Evolutionary conservation across 1,140 invertebrate genomes (phyloP).

Genomic region (Agrypnia vestita): DNA sequence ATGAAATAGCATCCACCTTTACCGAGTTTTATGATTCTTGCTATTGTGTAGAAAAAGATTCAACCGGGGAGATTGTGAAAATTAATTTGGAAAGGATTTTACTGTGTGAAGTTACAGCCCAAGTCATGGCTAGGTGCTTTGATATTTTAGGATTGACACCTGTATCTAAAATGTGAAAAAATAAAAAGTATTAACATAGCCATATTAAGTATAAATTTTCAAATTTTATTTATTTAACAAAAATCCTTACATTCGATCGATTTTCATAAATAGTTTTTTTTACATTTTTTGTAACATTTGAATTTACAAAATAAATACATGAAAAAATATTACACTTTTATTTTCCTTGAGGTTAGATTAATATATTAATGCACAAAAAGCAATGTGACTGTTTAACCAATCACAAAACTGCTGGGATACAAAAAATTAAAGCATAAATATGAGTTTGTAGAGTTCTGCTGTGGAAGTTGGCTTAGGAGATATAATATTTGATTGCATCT

Average conservation of each 20-base stretch:
- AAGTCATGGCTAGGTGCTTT: conserved; percentile 90
- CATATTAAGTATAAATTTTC: too few species aligned
- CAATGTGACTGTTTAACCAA: too few species aligned
- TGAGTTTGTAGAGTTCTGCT: too few species aligned
- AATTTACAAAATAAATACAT: not conserved
- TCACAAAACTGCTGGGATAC: too few species aligned
- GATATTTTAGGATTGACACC: conserved; percentile 93
- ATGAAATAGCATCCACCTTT: conserved; percentile 94
- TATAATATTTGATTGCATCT: too few species aligned
- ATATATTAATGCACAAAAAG: too few species aligned
- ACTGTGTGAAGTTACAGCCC: conserved; percentile 93
- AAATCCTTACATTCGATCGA: not conserved
- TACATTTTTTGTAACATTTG: not conserved
- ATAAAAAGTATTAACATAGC: too few species aligned
- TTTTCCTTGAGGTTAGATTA: too few species aligned
- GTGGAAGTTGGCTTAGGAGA: too few species aligned
- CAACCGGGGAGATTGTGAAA: conserved; percentile 82
- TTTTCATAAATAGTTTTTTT: not conserved
- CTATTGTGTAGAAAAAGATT: conserved; percentile 97
- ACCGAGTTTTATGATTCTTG: conserved; percentile 98
- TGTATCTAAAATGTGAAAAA: conserved; percentile 89
- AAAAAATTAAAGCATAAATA: too few species aligned
- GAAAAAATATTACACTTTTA: too few species aligned
- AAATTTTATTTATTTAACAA: conserved; percentile 12
- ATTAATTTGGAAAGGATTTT: conserved; percentile 92